These are phyloP conservation scores for Delia radicum DNA, from an alignment of 1,140 invertebrate species.

Conservation along the genomic window DNA sequence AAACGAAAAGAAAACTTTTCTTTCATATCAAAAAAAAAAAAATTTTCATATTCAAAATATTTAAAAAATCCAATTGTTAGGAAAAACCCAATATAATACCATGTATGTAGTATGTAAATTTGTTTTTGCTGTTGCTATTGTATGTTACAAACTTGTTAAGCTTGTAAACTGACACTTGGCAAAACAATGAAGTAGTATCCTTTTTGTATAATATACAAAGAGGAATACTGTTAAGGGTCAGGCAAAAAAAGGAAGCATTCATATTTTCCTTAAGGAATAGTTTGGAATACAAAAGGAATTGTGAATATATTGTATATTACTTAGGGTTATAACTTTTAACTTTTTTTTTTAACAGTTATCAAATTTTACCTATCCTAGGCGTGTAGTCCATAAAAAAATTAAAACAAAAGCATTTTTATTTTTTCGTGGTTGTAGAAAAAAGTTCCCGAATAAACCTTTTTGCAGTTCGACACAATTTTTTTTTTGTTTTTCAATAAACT, in stretches of 20 bases:
- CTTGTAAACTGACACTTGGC: constrained; percentile 22
- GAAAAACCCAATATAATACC: background rate
- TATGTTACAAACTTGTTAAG: constrained; percentile 9
- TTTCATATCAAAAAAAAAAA: background rate
- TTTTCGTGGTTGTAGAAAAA: too few relatives aligned
- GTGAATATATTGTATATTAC: too few relatives aligned
- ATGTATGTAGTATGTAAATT: background rate
- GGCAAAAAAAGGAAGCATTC: background rate
- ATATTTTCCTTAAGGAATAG: background rate
- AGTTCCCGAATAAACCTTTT: background rate
- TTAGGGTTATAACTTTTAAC: too few relatives aligned
- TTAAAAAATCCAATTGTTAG: background rate
- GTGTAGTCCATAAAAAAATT: too few relatives aligned
- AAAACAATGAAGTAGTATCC: constrained; percentile 11
- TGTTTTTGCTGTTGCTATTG: background rate
- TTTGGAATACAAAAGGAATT: too few relatives aligned
- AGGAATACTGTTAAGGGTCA: background rate
- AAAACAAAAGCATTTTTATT: too few relatives aligned
- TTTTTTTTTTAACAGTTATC: too few relatives aligned
- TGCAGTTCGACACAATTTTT: too few relatives aligned
- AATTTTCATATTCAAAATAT: background rate
- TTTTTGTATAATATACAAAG: background rate
- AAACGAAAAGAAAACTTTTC: background rate
- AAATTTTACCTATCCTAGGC: too few relatives aligned
- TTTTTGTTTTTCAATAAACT: too few relatives aligned